Conservation (phyloP, 1,140 invertebrate species). For the Belonocnema kinseyi region DNA sequence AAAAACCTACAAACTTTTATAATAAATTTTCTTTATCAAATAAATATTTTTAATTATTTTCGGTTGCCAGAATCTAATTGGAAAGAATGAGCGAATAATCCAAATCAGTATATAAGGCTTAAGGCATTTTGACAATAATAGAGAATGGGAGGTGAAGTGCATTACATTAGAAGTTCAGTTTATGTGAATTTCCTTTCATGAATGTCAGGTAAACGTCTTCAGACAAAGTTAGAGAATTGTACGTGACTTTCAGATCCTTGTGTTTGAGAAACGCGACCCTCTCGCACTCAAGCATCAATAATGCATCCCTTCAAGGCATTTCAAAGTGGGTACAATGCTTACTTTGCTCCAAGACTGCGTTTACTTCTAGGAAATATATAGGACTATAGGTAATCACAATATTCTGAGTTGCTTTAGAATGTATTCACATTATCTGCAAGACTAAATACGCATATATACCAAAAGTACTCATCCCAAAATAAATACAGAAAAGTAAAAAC, state of each 20-base stretch:
- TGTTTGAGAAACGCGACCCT: slow-evolving; percentile 22
- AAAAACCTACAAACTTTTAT: too few species aligned
- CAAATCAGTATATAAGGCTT: neutral
- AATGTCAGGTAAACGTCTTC: slow-evolving; percentile 14
- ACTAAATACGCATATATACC: neutral
- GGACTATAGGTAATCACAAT: neutral
- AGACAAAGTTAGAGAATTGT: neutral
- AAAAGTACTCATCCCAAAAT: neutral
- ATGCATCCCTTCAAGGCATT: slow-evolving; percentile 27
- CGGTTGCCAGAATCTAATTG: too few species aligned
- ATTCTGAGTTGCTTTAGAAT: neutral
- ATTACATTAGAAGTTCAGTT: neutral
- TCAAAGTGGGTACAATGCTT: slow-evolving; percentile 24
- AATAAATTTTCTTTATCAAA: too few species aligned
- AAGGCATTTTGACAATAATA: neutral
- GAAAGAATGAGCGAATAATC: too few species aligned
- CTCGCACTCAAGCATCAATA: slow-evolving; percentile 27
- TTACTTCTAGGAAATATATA: neutral
- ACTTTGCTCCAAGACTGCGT: neutral
- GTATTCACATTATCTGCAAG: neutral
- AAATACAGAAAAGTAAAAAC: neutral
- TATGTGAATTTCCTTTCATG: neutral
- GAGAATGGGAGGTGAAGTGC: neutral
- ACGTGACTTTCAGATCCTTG: slow-evolving; percentile 18
- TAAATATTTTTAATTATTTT: too few species aligned